Base-by-base conservation (phyloP, 2,113 vertebrate genomes). In the Perccottus glenii region DNA sequence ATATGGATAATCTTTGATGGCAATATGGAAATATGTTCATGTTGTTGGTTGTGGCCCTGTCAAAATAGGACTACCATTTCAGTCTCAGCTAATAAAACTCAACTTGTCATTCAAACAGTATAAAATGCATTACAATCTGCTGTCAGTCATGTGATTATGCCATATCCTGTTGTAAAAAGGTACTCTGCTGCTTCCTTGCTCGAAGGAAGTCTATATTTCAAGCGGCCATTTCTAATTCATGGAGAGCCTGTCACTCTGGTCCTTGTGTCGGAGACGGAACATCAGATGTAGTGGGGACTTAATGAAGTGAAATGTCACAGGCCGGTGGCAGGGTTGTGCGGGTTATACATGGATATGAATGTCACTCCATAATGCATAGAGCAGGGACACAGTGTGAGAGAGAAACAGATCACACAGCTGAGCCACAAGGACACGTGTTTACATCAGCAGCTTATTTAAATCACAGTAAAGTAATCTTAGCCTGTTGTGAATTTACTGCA, bases 161-260 rank as follows among this genome's bases (percentile, higher is more conserved):
- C 59, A 61, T 58, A 52, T 62, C 42, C 15, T 43, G 43, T 45
- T 27, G 5, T 8, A 38, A 50, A 64, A 64, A 58, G 52, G 49
- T 40, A 53, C 69, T 62, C 72, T 63, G 77, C 61, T 60, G 73
- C 44, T 42, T 3, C 40, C 64, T 78, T 69, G 73, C 63, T 77
- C 47, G 56, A 44, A n/a, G 11, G 40, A 73, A 69, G 68, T 72
- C 78, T 87, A 85, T 77, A 84, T 85, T 77, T 85, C 81, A 82
- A 85, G 64, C 64, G 0, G 15, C 42, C 56, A 87, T 85, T 71
- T 84, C 76, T 87, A 82, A 84, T 85, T 88, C 74, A 87, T 84
- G 15, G 1, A 53, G 58, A 60, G 4, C 61, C 56, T 64, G 33
- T 77, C 60, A 61, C 73, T 63, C 58, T 3, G 49, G 70, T 9